Percentiles rank a stretch among this genome's conserved stretches.
phyloP scores from a whole-genome alignment of 2,113 vertebrate species.

The Tupaia tana region DNA sequence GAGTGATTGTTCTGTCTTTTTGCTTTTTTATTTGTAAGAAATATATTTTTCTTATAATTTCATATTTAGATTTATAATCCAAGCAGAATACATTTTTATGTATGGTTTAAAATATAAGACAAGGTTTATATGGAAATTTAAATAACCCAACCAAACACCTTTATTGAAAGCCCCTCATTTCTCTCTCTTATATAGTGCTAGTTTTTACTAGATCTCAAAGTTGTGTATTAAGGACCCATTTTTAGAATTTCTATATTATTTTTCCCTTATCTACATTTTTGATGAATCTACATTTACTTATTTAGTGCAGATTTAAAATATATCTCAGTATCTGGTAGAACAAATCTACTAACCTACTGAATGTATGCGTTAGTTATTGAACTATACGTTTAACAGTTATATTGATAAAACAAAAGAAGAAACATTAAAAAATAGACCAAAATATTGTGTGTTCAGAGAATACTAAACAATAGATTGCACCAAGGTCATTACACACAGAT shows the following conservation, averaged over 20 bases:
- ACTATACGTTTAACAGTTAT: background rate
- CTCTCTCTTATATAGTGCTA: background rate
- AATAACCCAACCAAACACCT: background rate
- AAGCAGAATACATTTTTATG: background rate
- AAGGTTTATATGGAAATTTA: background rate
- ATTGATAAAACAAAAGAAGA: background rate
- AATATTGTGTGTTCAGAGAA: background rate
- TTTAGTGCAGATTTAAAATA: slow-evolving; percentile 27
- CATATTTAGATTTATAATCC: background rate
- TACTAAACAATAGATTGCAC: background rate
- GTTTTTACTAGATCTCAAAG: background rate
- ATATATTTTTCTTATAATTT: background rate
- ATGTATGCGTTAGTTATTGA: background rate
- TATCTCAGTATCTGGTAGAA: background rate
- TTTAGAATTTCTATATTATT: background rate
- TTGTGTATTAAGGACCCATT: background rate
- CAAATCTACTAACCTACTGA: background rate
- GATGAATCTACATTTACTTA: background rate
- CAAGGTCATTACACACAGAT: background rate
- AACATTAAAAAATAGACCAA: background rate
- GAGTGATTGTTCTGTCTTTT: no score
- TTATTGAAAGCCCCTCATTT: background rate
- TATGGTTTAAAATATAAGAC: background rate
- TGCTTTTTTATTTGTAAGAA: background rate
- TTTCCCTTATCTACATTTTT: background rate